Conservation (phyloP, 2,113 vertebrate species). For the Amphiprion ocellaris region DNA sequence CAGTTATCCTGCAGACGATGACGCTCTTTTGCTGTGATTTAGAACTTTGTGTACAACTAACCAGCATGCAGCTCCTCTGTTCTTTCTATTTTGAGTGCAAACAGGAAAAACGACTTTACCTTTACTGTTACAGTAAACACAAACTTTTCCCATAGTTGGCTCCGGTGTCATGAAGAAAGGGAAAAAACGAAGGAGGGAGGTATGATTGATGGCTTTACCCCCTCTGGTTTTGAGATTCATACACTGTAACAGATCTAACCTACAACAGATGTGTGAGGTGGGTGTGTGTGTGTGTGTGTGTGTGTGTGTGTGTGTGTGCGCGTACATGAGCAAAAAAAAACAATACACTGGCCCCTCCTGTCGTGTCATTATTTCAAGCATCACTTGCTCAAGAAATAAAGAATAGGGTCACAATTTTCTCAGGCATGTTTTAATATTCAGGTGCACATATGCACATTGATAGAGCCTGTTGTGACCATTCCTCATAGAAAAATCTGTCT, state of each 20-base stretch:
- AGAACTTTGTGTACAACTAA: slow-evolving; percentile 15
- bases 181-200: slow-evolving; percentile 4
- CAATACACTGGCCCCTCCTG: not conserved
- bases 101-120: slow-evolving; percentile 33
- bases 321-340: not conserved
- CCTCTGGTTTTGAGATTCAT: slow-evolving; percentile 62
- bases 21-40: slow-evolving; percentile 9
- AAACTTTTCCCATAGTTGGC: slow-evolving; percentile 39
- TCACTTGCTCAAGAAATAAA: not conserved
- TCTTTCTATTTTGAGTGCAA: slow-evolving; percentile 34
- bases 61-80: slow-evolving; percentile 11
- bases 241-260: slow-evolving; percentile 66
- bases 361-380: not conserved
- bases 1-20: slow-evolving; percentile 17
- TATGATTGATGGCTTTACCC: slow-evolving; percentile 70
- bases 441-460: not conserved
- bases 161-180: slow-evolving; percentile 16
- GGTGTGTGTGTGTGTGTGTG: slow-evolving; percentile 14
- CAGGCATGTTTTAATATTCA: not conserved
- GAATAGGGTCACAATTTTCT: not conserved
- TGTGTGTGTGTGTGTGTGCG: slow-evolving; percentile 4
- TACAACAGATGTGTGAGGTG: slow-evolving; percentile 70
- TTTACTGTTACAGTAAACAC: slow-evolving; percentile 57
- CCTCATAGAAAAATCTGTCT: no score
- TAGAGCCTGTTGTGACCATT: not conserved